These are phyloP conservation scores for Panagrolaimus sp. DNA, from an alignment of 1,140 invertebrate species.

Conservation along the genomic window DNA sequence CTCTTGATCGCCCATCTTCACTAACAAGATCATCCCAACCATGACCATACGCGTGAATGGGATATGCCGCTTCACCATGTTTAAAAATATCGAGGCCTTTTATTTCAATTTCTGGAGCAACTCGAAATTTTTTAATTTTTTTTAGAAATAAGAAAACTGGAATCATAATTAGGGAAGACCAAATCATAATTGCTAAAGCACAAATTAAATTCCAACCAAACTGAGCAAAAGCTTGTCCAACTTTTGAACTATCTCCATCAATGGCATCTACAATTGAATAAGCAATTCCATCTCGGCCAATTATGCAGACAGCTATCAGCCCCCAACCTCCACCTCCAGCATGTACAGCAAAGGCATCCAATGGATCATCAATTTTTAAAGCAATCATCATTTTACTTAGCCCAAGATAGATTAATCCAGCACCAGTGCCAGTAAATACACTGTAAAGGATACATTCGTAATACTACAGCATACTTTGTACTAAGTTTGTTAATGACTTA, in stretches of 20 bases:
- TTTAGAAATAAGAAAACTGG: conserved; percentile 62
- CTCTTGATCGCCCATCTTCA: conserved; percentile 6
- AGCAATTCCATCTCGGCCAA: conserved; percentile 55
- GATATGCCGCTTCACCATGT: conserved; percentile 64
- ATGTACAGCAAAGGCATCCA: conserved; percentile 64
- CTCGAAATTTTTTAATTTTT: conserved; percentile 59
- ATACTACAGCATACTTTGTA: too few relatives aligned
- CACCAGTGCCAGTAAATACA: conserved; percentile 59
- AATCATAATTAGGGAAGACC: conserved; percentile 59
- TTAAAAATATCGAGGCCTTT: conserved; percentile 63
- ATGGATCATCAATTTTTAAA: conserved; percentile 64
- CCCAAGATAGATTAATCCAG: conserved; percentile 59
- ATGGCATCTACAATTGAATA: conserved; percentile 30
- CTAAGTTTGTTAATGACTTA: too few relatives aligned
- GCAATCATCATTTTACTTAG: conserved; percentile 57
- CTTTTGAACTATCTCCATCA: conserved; percentile 10
- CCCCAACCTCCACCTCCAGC: conserved; percentile 65
- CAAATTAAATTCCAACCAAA: conserved; percentile 62
- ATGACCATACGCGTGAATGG: conserved; percentile 60
- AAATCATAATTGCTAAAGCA: conserved; percentile 60
- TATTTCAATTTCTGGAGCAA: conserved; percentile 61
- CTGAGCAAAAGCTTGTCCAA: conserved; percentile 38
- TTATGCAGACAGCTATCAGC: conserved; percentile 60
- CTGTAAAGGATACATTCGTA: too few relatives aligned
- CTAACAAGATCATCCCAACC: conserved; percentile 56